phyloP scores from a whole-genome alignment of 2,888 invertebrate genomes.

The Hypselothyrea guttata region DNA sequence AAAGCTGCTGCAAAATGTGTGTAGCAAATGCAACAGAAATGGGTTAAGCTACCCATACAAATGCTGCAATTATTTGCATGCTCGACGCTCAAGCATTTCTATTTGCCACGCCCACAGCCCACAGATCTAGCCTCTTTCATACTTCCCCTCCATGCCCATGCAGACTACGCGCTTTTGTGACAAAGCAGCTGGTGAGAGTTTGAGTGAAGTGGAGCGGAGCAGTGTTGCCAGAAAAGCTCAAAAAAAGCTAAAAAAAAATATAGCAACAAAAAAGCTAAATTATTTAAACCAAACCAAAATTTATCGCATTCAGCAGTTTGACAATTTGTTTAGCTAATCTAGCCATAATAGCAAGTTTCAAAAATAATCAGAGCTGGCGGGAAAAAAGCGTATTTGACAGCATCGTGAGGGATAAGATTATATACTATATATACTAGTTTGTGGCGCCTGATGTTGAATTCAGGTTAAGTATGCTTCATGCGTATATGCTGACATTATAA shows the following conservation, averaged over 20 bases:
- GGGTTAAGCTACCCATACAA: conserved; percentile 65
- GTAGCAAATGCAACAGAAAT: conserved; percentile 45
- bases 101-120: conserved; percentile 27
- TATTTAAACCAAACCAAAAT: no score
- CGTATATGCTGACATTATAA: conserved; percentile 70
- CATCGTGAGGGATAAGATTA: no score
- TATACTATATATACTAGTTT: conserved; percentile 22
- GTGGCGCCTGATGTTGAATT: conserved; percentile 46
- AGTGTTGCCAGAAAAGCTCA: no score
- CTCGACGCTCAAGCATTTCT: conserved; percentile 57
- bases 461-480: conserved; percentile 68
- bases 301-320: no score
- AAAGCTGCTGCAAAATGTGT: background rate
- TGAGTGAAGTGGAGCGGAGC: no score
- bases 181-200: background rate
- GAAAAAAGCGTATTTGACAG: no score
- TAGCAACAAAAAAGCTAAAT: no score
- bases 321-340: no score
- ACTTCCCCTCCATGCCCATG: conserved; percentile 6
- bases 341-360: no score
- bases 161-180: conserved; percentile 25
- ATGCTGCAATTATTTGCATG: conserved; percentile 71
- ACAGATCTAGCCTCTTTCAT: no score
- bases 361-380: no score
- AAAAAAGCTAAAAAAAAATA: no score